A percentile compares a stretch with the other conserved stretches of the same genome.
Evolutionary conservation across 2,888 invertebrate genomes (phyloP).

Genomic region (Tribolium freemani): DNA sequence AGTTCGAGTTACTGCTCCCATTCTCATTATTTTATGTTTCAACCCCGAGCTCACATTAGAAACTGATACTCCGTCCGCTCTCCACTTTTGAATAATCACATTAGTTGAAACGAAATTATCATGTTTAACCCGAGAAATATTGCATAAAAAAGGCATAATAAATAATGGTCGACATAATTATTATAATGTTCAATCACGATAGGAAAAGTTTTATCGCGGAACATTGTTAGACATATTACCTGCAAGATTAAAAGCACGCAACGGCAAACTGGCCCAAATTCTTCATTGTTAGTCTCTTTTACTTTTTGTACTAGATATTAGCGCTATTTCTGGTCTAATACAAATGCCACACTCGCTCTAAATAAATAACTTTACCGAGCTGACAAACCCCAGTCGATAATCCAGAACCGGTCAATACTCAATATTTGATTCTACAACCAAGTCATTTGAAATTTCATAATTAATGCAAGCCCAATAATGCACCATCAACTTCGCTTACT

Average conservation of each 20-base stretch:
- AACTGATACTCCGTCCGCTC: not conserved
- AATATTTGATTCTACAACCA: constrained; percentile 37
- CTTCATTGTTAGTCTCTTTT: constrained; percentile 29
- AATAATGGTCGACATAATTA: constrained; percentile 42
- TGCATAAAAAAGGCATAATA: constrained; percentile 36
- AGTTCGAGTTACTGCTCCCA: constrained; percentile 25
- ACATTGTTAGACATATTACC: constrained; percentile 42
- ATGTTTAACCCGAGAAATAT: constrained; percentile 26
- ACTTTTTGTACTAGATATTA: constrained; percentile 9
- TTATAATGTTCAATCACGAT: constrained; percentile 42
- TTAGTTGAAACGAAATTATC: constrained; percentile 20
- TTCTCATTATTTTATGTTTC: constrained; percentile 25
- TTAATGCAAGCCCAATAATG: constrained; percentile 36
- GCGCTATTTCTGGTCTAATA: constrained; percentile 22
- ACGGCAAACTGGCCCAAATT: constrained; percentile 33
- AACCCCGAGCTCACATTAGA: not conserved
- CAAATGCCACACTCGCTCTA: constrained; percentile 34
- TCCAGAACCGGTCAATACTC: constrained; percentile 35
- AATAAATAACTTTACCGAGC: constrained; percentile 26
- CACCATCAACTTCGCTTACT: constrained; percentile 8
- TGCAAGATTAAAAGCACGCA: constrained; percentile 40
- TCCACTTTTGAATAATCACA: constrained; percentile 21
- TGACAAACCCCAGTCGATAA: constrained; percentile 37
- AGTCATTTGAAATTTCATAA: constrained; percentile 32
- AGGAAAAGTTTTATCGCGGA: constrained; percentile 43